These are phyloP conservation scores for Notothenia coriiceps DNA, from an alignment of 2,113 vertebrate species.

Conservation along the genomic window DNA sequence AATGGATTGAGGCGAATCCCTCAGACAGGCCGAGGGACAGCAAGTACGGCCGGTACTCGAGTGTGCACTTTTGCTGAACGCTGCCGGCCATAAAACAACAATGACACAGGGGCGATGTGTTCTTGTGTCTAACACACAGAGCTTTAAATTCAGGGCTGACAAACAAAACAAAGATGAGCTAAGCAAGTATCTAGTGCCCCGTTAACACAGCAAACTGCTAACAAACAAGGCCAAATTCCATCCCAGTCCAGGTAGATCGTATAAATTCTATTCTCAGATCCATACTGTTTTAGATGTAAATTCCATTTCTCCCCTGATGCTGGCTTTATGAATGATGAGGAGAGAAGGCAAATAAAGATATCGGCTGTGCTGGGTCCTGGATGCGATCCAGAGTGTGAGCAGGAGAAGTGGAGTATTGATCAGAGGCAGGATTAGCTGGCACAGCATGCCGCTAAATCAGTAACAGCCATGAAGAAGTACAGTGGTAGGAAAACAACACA, in stretches of 20 bases:
- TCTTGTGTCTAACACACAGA: not conserved
- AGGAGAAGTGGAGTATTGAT: conserved; percentile 69
- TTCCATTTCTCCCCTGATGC: conserved; percentile 21
- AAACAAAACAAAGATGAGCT: conserved; percentile 48
- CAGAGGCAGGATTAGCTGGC: conserved; percentile 58
- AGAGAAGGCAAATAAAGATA: conserved; percentile 47
- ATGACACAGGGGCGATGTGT: conserved; percentile 32
- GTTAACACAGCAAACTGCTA: conserved; percentile 14
- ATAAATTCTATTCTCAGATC: conserved; percentile 10
- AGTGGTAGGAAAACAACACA: conserved; percentile 42
- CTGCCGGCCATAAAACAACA: conserved; percentile 42
- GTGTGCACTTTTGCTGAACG: conserved; percentile 50
- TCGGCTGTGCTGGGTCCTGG: conserved; percentile 41
- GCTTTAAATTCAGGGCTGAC: conserved; percentile 51
- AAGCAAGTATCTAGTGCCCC: conserved; percentile 13
- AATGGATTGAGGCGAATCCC: conserved; percentile 68
- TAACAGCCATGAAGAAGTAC: conserved; percentile 42
- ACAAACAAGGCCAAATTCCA: conserved; percentile 10
- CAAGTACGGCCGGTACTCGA: conserved; percentile 51
- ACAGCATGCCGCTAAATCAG: conserved; percentile 61
- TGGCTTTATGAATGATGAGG: conserved; percentile 48
- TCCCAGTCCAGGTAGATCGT: not conserved
- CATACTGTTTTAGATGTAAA: conserved; percentile 14
- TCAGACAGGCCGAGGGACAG: conserved; percentile 57
- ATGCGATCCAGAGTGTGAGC: conserved; percentile 52